phyloP scores from a whole-genome alignment of 37 sponge, comb jelly and placozoan genomes.

The Amphimedon queenslandica region DNA sequence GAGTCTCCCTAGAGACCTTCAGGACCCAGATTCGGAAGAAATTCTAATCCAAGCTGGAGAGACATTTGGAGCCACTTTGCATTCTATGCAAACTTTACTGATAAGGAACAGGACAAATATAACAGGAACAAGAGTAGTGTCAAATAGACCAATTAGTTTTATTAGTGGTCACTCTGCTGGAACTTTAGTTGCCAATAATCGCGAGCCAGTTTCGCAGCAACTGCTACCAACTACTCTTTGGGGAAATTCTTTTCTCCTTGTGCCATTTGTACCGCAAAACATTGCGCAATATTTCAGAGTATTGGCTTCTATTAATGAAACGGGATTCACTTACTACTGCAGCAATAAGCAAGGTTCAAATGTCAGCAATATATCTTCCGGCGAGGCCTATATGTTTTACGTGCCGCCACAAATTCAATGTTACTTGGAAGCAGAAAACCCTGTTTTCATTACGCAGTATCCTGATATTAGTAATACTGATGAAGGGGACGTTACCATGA shows the following conservation, averaged over 20 bases:
- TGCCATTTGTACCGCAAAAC: not conserved
- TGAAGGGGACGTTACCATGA: not conserved
- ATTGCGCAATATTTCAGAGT: not conserved
- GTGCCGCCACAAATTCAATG: not conserved
- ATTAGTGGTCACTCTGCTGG: not conserved
- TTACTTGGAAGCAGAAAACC: not conserved
- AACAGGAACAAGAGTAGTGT: constrained; percentile 2
- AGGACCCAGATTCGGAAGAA: not conserved
- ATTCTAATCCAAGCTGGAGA: not conserved
- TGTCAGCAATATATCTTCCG: not conserved
- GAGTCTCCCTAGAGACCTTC: not conserved
- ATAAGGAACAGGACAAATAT: not conserved
- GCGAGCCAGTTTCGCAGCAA: not conserved
- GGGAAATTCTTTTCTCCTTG: not conserved
- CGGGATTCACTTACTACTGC: not conserved
- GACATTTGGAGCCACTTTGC: not conserved
- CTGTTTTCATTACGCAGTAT: not conserved
- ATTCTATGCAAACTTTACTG: not conserved
- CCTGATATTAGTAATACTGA: not conserved
- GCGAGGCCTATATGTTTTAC: not conserved
- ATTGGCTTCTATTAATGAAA: not conserved
- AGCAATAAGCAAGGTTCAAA: not conserved
- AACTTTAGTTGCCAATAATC: not conserved
- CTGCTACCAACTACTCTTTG: not conserved
- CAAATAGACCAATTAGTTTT: not conserved